Conservation (phyloP, 2,888 invertebrate genomes). For the Sympetrum striolatum region DNA sequence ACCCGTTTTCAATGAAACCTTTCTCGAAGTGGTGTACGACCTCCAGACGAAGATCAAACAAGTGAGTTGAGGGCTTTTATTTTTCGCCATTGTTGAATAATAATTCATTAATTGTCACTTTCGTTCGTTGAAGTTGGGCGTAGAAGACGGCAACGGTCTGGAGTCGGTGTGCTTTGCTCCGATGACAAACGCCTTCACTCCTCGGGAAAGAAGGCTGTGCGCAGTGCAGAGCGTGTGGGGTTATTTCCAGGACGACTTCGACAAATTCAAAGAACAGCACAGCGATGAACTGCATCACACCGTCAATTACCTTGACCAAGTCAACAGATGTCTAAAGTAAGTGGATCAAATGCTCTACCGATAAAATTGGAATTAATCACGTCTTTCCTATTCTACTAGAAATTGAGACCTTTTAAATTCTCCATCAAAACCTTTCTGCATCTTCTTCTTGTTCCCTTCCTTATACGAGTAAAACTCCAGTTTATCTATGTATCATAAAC, state of each 20-base stretch:
- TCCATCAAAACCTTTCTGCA: no score
- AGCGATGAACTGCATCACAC: slow-evolving; percentile 49
- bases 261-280: slow-evolving; percentile 59
- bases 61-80: slow-evolving; percentile 57
- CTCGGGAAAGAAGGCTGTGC: slow-evolving; percentile 69
- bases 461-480: no score
- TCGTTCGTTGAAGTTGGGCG: slow-evolving; percentile 58
- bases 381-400: no score
- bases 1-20: slow-evolving; percentile 79
- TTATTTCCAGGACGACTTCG: slow-evolving; percentile 72
- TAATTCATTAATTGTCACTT: not conserved
- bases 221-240: slow-evolving; percentile 82
- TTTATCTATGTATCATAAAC: no score
- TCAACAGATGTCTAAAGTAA: slow-evolving; percentile 62
- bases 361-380: no score
- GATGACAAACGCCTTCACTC: slow-evolving; percentile 70
- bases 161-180: slow-evolving; percentile 87
- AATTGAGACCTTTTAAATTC: no score
- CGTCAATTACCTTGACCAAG: slow-evolving; percentile 62
- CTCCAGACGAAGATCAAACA: slow-evolving; percentile 72
- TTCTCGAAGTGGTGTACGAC: slow-evolving; percentile 74
- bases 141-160: slow-evolving; percentile 64
- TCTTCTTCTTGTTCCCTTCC: no score
- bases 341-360: slow-evolving; percentile 49
- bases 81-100: slow-evolving; percentile 46